Evolutionary conservation across 2,797 vertebrate species (phyloP).

Genomic region (Hapalemur alaotrensis): DNA sequence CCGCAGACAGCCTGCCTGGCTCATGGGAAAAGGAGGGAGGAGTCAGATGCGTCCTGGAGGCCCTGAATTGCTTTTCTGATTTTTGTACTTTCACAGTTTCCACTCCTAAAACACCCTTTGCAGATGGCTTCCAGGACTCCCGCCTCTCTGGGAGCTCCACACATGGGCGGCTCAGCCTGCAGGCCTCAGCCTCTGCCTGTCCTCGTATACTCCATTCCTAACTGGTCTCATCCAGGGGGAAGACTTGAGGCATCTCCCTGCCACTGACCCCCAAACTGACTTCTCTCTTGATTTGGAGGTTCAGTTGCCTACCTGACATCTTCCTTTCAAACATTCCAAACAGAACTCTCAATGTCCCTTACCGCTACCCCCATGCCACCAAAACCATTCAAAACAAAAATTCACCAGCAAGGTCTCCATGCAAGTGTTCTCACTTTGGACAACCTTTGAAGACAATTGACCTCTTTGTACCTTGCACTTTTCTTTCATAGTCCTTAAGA

Average conservation of each 20-base stretch:
- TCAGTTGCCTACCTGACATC: neutral
- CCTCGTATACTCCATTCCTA: neutral
- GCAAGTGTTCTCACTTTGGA: neutral
- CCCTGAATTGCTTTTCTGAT: neutral
- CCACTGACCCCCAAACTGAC: neutral
- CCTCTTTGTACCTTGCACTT: neutral
- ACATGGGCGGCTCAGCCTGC: neutral
- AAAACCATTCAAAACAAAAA: neutral
- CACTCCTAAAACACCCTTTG: neutral
- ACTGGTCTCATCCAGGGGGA: neutral
- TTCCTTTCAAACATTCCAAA: neutral
- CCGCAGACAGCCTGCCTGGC: neutral
- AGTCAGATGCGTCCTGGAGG: neutral
- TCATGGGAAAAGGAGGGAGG: neutral
- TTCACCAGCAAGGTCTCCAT: neutral
- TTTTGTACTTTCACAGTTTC: neutral
- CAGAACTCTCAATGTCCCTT: neutral
- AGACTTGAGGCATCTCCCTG: neutral
- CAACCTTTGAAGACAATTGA: neutral
- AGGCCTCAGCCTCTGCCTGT: neutral
- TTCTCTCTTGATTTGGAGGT: neutral
- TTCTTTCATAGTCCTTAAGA: neutral
- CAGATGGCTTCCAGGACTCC: neutral
- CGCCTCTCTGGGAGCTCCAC: neutral
- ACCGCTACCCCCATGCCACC: neutral